These are phyloP conservation scores for Corythaeola cristata DNA, from an alignment of 2,113 vertebrate species.

Conservation along the genomic window DNA sequence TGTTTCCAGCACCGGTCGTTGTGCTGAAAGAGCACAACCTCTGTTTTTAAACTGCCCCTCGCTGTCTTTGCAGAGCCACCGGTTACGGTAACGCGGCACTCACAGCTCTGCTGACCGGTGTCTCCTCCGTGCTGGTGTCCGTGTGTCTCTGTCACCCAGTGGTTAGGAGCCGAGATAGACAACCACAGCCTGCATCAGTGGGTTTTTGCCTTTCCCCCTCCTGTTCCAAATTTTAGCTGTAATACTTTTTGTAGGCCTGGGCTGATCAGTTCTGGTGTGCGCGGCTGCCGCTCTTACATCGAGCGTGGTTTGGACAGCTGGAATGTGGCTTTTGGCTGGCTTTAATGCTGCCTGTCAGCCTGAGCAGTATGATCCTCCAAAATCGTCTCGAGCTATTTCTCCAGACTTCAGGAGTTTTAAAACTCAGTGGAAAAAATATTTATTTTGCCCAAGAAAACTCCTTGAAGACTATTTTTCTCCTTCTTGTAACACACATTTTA, in stretches of 20 bases:
- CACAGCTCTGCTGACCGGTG: not conserved
- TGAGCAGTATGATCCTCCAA: not conserved
- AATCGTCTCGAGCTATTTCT: not conserved
- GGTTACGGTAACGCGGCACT: not conserved
- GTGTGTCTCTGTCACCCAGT: not conserved
- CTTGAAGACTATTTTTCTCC: not conserved
- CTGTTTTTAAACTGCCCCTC: not conserved
- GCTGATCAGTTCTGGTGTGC: not conserved
- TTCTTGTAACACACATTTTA: not conserved
- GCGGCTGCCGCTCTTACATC: not conserved
- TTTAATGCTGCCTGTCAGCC: slow-evolving; percentile 5
- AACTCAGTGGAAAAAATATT: not conserved
- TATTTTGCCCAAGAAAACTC: not conserved
- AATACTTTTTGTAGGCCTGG: not conserved
- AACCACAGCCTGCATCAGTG: not conserved
- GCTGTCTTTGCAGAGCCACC: not conserved
- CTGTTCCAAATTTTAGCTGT: not conserved
- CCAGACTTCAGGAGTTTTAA: not conserved
- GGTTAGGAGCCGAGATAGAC: not conserved
- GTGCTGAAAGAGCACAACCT: not conserved
- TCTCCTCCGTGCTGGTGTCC: not conserved
- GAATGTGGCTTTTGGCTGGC: not conserved
- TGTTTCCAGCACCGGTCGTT: not conserved
- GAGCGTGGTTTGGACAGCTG: not conserved
- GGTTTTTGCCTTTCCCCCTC: not conserved